Conservation (phyloP, 2,888 invertebrate genomes). For the Rotaria socialis region DNA sequence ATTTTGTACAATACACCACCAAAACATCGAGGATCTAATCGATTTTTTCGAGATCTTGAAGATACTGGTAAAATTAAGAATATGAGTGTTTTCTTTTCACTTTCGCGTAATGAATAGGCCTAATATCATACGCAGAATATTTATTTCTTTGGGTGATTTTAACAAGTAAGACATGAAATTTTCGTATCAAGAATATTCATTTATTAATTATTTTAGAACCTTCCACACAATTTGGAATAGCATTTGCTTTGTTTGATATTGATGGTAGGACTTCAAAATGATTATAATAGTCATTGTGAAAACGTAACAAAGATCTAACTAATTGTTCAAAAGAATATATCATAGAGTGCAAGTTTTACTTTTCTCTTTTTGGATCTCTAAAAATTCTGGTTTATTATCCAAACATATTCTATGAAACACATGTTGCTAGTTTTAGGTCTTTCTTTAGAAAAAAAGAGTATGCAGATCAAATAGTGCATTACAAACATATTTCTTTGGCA, state of each 20-base stretch:
- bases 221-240: constrained; percentile 89
- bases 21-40: constrained; percentile 73
- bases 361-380: too few species aligned
- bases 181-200: not conserved
- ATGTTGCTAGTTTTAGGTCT: too few species aligned
- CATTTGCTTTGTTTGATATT: constrained; percentile 98
- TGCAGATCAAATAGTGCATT: too few species aligned
- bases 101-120: not conserved
- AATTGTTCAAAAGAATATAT: too few species aligned
- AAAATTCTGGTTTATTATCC: too few species aligned
- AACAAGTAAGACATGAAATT: constrained; percentile 74
- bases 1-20: constrained; percentile 69
- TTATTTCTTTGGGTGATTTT: constrained; percentile 58
- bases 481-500: too few species aligned
- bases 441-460: too few species aligned
- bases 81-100: constrained; percentile 46
- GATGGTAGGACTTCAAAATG: constrained; percentile 66
- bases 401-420: too few species aligned
- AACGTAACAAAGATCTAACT: too few species aligned
- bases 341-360: too few species aligned
- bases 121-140: constrained; percentile 3
- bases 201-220: constrained; percentile 71
- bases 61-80: constrained; percentile 93
- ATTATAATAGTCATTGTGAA: too few species aligned
- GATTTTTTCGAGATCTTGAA: constrained; percentile 79